Base-by-base conservation (phyloP, 1,140 invertebrate genomes). In the Drosophila burlai region DNA sequence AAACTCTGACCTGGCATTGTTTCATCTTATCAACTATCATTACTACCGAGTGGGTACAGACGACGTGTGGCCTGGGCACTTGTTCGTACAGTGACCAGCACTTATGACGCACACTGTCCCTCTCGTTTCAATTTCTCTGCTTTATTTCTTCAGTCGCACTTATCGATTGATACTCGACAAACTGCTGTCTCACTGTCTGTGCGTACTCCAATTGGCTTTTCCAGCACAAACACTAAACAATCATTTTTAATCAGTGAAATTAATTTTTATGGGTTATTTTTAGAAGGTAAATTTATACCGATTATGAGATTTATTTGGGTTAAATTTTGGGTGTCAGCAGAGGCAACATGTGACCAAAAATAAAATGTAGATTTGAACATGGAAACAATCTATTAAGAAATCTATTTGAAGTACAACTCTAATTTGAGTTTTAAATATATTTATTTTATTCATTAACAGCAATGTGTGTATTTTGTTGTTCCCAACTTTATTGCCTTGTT, bases 171-270 rank as follows among this genome's bases (percentile, higher is more conserved):
- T 29, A 73, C 66, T 73, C 45, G 18, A 4, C 36, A 60, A 73
- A 61, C 24, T 52, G 69, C 66, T 73, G 54, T 61, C 54, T 73
- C 68, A 73, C 49, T 55, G 67, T 45, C 67, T 55, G 47, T 68
- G 64, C 63, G 63, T 73, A 50, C 38, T 43, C 45, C 45, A 34
- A 73, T 43, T 38, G 34, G 2, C 13, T 42, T 46, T 59, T 26
- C n/a, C 60, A 73, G 61, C 46, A 50, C 46, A 73, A 73, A 72
- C 54, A 31, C 8, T 24, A 2, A 59, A 42, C 43, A 46, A 55
- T 68, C 67, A 55, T 67, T 34, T 55, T 46, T 40, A 61, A 73
- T 73, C 69, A 43, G 67, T n/a, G 38, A 31, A 52, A 73, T 54
- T 59, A 60, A 49, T n/a, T 36, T 50, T 21, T 26, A 4, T 13